These are phyloP conservation scores for Acrocephalus kingi DNA, from an alignment of 2,113 vertebrate species.

Conservation along the genomic window DNA sequence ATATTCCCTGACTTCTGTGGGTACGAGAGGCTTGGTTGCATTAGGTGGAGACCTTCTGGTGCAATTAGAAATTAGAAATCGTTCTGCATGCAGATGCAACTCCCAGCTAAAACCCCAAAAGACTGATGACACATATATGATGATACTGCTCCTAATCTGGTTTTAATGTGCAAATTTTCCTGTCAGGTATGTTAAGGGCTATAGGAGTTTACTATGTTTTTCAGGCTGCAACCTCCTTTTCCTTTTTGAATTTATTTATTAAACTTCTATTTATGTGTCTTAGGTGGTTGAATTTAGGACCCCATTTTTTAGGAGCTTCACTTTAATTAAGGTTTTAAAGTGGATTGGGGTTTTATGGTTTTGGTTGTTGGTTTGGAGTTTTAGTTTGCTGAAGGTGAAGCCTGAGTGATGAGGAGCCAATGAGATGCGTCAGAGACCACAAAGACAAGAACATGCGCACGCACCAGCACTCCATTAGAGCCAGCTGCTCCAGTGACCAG, in stretches of 20 bases:
- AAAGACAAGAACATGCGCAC: fast-evolving
- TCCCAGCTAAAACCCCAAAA: not conserved
- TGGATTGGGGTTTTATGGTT: not conserved
- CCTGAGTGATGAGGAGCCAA: not conserved
- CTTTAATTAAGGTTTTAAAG: not conserved
- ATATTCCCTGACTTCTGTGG: not conserved
- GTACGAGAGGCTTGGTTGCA: not conserved
- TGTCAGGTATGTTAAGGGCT: not conserved
- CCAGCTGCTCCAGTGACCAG: not conserved
- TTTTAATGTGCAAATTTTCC: not conserved
- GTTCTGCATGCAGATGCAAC: not conserved
- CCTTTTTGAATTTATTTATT: not conserved
- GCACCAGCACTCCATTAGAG: not conserved
- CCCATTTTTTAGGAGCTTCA: not conserved
- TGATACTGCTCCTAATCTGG: not conserved
- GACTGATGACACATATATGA: not conserved
- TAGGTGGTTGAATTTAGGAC: not conserved
- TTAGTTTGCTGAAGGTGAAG: not conserved
- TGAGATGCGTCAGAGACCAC: not conserved
- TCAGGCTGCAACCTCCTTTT: not conserved
- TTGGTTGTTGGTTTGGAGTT: not conserved
- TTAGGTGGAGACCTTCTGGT: not conserved
- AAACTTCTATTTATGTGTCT: not conserved
- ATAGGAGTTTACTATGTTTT: not conserved
- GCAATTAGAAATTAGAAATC: not conserved